Percentiles rank a stretch among this genome's conserved stretches.
These are phyloP conservation scores for Parauchenoglanis ngamensis DNA, from an alignment of 2,797 vertebrate genomes.

Conservation along the genomic window DNA sequence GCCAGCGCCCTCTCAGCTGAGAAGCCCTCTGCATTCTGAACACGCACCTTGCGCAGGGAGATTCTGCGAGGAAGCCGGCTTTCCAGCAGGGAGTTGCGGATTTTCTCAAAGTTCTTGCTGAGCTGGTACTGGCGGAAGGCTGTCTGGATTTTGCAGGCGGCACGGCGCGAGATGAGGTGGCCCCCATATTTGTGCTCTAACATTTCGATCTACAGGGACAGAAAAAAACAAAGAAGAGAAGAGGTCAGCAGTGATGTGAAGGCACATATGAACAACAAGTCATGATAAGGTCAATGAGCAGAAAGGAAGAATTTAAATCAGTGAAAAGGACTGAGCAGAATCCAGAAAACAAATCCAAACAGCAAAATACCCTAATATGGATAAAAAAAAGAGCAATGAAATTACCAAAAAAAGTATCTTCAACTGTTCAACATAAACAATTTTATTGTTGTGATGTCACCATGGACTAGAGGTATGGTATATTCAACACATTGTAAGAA, in stretches of 20 bases:
- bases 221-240: slow-evolving; percentile 7
- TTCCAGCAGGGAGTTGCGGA: slow-evolving; percentile 95
- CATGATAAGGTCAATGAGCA: slow-evolving; percentile 23
- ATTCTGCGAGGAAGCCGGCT: slow-evolving; percentile 94
- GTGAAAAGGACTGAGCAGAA: slow-evolving; percentile 20
- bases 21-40: slow-evolving; percentile 88
- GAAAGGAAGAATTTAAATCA: slow-evolving; percentile 36
- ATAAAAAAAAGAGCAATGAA: slow-evolving; percentile 3
- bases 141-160: slow-evolving; percentile 98
- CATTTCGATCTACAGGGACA: slow-evolving; percentile 93
- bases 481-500: not conserved
- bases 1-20: slow-evolving; percentile 89
- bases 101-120: slow-evolving; percentile 99
- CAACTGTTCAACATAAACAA: not conserved
- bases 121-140: slow-evolving; percentile 99
- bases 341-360: slow-evolving; percentile 25
- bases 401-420: not conserved
- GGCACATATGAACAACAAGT: not conserved
- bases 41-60: slow-evolving; percentile 89
- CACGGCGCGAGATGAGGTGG: slow-evolving; percentile 92
- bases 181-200: slow-evolving; percentile 99
- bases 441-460: not conserved
- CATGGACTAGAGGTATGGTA: not conserved
- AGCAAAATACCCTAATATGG: not conserved
- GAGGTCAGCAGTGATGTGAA: not conserved